Conservation (phyloP, 2,888 invertebrate genomes). For the Cheilosia scutellata region DNA sequence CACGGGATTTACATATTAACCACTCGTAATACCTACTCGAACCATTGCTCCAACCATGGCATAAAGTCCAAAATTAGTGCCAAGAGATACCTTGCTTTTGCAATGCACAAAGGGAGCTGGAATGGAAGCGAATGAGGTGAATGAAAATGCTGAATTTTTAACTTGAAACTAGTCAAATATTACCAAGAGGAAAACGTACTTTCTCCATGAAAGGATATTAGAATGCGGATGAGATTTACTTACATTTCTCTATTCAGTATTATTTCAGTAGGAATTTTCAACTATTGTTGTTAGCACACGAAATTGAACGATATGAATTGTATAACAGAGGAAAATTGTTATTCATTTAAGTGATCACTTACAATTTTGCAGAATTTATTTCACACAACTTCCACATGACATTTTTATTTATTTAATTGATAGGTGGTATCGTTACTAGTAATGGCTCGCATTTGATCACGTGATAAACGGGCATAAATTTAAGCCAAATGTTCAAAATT, state of each 20-base stretch:
- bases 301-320: too few species aligned
- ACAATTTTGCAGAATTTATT: too few species aligned
- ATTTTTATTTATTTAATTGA: too few species aligned
- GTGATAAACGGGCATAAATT: too few species aligned
- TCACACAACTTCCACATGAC: too few species aligned
- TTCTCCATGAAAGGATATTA: constrained; percentile 10
- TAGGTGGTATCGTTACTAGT: too few species aligned
- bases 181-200: neutral
- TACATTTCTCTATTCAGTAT: neutral
- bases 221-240: constrained; percentile 9
- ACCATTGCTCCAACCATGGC: neutral
- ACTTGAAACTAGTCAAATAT: constrained; percentile 16
- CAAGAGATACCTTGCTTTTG: constrained; percentile 1
- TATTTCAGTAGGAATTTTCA: neutral
- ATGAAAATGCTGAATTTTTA: constrained; percentile 9
- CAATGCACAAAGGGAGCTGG: neutral
- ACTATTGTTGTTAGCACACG: too few species aligned
- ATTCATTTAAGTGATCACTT: too few species aligned
- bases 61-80: constrained; percentile 30
- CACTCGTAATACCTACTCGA: constrained; percentile 25
- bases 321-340: too few species aligned
- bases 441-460: too few species aligned
- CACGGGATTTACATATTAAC: constrained; percentile 33
- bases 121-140: neutral
- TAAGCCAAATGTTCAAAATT: too few species aligned